Evolutionary conservation across 2,797 vertebrate genomes (phyloP).

Genomic region (Hippoglossus hippoglossus): DNA sequence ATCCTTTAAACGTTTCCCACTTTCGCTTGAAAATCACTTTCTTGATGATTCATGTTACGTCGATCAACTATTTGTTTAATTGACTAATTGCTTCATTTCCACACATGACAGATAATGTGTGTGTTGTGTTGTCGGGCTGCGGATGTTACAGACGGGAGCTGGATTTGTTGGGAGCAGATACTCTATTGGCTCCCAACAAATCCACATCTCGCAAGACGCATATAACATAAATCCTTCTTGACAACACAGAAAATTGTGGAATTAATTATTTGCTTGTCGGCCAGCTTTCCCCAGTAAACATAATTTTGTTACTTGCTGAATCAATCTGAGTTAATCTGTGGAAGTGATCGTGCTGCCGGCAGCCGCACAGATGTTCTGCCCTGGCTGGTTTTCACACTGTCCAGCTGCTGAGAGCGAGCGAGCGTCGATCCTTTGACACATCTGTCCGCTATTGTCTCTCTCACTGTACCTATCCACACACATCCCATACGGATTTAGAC

Average conservation of each 20-base stretch:
- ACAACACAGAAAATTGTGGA: conserved; percentile 32
- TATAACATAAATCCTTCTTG: conserved; percentile 39
- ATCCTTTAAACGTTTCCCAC: neutral
- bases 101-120: neutral
- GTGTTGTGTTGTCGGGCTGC: neutral
- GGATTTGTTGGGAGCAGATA: neutral
- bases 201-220: conserved; percentile 26
- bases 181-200: conserved; percentile 20
- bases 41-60: neutral
- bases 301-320: conserved; percentile 43
- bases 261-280: conserved; percentile 54
- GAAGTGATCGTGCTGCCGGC: conserved; percentile 46
- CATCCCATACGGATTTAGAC: conserved; percentile 53
- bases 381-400: conserved; percentile 41
- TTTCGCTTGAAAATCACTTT: neutral
- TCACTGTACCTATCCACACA: conserved; percentile 37
- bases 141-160: neutral
- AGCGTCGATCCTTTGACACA: conserved; percentile 47
- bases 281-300: conserved; percentile 27
- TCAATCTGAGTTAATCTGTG: conserved; percentile 67
- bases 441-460: conserved; percentile 53
- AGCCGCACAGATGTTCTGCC: conserved; percentile 55
- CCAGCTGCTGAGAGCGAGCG: conserved; percentile 56
- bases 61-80: neutral
- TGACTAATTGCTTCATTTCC: neutral